Evolutionary conservation across 1,140 invertebrate genomes (phyloP).

Genomic region (Bombus waltoni): DNA sequence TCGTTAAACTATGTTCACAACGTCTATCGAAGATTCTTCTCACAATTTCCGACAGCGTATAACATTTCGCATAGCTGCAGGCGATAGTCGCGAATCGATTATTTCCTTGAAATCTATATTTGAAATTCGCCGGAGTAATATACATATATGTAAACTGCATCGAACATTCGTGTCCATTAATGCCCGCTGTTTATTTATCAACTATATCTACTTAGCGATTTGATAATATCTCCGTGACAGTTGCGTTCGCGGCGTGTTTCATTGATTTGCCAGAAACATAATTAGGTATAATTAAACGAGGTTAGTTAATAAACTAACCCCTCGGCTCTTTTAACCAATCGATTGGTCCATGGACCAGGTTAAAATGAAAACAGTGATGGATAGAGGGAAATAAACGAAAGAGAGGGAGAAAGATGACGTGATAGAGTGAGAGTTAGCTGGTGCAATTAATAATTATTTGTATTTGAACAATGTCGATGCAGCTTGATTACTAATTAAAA

Average conservation of each 20-base stretch:
- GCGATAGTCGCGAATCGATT: background rate
- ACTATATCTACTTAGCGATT: constrained; percentile 34
- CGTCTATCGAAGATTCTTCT: background rate
- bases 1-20: background rate
- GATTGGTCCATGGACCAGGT: constrained; percentile 32
- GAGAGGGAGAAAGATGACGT: background rate
- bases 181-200: constrained; percentile 39
- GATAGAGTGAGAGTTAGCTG: background rate
- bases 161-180: constrained; percentile 16
- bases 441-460: constrained; percentile 69
- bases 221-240: constrained; percentile 30
- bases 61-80: background rate
- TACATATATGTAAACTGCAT: background rate
- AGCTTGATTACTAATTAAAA: constrained; percentile 76
- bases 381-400: background rate
- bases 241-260: constrained; percentile 16
- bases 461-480: constrained; percentile 67
- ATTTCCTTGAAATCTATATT: constrained; percentile 15
- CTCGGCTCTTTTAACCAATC: constrained; percentile 47
- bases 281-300: constrained; percentile 53
- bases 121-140: background rate
- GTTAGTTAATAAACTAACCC: constrained; percentile 58
- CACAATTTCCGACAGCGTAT: background rate
- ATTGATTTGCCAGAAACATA: constrained; percentile 37
- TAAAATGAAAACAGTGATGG: constrained; percentile 6